A percentile compares a stretch with the other conserved stretches of the same genome.
Evolutionary conservation across 2,113 vertebrate species (phyloP).

Genomic region (Gobiocypris rarus): DNA sequence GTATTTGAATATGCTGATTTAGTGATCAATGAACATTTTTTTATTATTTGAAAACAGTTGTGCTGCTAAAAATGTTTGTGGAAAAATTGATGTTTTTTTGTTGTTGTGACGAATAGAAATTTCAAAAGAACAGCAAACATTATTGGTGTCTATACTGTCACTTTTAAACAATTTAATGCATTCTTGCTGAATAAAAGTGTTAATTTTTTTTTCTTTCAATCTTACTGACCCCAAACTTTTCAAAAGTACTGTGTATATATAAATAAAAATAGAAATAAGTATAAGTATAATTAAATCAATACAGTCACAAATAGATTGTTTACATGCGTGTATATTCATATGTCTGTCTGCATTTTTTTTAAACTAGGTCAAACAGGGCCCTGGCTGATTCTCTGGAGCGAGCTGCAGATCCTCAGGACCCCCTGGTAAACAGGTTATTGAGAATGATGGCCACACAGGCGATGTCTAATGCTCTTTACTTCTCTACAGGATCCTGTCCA

Average conservation of each 20-base stretch:
- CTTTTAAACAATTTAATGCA: not conserved
- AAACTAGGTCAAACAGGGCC: conserved; percentile 87
- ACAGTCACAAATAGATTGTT: not conserved
- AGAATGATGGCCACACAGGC: conserved; percentile 92
- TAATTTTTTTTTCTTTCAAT: not conserved
- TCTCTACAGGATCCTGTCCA: conserved; percentile 84
- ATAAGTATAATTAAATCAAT: not conserved
- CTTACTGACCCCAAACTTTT: not conserved
- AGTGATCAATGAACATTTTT: not conserved
- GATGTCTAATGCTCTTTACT: conserved; percentile 94
- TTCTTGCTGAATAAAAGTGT: not conserved
- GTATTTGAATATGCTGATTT: not conserved
- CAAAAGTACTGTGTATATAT: not conserved
- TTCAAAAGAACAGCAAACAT: not conserved
- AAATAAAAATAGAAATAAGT: not conserved
- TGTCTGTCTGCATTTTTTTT: conserved; percentile 22
- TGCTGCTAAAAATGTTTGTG: not conserved
- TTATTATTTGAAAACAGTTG: not conserved
- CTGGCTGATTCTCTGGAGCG: conserved; percentile 89
- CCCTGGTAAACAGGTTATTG: conserved; percentile 86
- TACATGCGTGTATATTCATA: not conserved
- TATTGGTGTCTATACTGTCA: not conserved
- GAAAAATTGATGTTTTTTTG: too few relatives aligned
- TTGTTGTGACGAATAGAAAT: too few relatives aligned
- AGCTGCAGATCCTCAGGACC: conserved; percentile 83